phyloP scores from a whole-genome alignment of 2,888 invertebrate species.

The Alentia gelatinosa region DNA sequence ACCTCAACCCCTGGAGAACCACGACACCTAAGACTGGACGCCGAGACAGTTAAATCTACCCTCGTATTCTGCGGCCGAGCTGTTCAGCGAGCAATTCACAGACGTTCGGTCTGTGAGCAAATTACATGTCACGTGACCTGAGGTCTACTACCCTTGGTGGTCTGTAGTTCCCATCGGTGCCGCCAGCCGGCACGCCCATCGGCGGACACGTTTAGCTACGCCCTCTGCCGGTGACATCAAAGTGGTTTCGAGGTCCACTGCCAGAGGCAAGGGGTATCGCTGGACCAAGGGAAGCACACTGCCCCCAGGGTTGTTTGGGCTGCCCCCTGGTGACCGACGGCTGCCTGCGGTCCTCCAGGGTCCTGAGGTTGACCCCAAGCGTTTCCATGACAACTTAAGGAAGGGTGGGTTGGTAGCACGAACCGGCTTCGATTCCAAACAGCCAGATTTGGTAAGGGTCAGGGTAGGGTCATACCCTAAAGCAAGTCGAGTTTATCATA shows the following conservation, averaged over 20 bases:
- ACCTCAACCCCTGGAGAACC: no score
- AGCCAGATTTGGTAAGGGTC: no score
- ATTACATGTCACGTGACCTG: background rate
- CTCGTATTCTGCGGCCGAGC: no score
- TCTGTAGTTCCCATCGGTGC: background rate
- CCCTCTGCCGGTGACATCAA: background rate
- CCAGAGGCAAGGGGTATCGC: background rate
- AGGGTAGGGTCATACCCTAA: no score
- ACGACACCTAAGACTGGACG: no score
- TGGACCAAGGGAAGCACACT: background rate
- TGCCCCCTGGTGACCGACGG: background rate
- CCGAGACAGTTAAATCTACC: no score
- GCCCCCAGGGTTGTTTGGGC: constrained; percentile 7
- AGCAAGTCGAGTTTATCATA: no score
- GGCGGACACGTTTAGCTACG: background rate
- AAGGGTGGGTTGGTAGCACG: background rate
- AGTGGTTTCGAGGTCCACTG: background rate
- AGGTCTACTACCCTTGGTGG: background rate
- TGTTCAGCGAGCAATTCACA: no score
- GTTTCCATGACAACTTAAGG: background rate
- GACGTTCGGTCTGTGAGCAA: background rate
- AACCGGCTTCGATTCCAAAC: no score
- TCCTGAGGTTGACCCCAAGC: background rate
- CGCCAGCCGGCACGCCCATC: background rate
- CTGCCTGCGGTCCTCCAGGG: background rate